Percentiles rank a stretch among this genome's conserved stretches.
phyloP scores from a whole-genome alignment of 2,797 vertebrate genomes.

The Florisuga fusca region DNA sequence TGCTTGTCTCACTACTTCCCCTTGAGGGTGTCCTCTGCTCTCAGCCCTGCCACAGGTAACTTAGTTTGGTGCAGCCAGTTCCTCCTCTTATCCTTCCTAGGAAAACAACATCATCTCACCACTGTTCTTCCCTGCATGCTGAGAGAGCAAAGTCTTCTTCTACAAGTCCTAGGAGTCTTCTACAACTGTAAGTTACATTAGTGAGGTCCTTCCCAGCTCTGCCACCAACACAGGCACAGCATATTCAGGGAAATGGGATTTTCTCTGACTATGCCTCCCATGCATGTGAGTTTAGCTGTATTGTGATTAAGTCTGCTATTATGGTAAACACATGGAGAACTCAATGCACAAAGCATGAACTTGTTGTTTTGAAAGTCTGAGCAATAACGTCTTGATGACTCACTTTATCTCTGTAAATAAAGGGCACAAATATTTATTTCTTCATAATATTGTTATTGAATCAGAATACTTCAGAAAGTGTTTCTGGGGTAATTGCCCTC shows the following conservation, averaged over 20 bases:
- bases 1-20: not conserved
- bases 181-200: not conserved
- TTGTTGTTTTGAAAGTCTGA: slow-evolving; percentile 43
- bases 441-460: not conserved
- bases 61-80: not conserved
- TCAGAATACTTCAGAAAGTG: not conserved
- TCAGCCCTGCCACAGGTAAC: not conserved
- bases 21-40: not conserved
- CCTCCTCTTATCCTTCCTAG: not conserved
- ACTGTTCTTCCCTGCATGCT: not conserved
- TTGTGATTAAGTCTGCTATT: slow-evolving; percentile 32
- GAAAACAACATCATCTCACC: not conserved
- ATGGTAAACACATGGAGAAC: slow-evolving; percentile 22
- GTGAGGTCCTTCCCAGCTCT: not conserved
- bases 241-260: not conserved
- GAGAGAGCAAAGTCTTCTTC: not conserved
- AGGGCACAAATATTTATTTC: not conserved
- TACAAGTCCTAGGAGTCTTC: not conserved
- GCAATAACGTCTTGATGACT: slow-evolving; percentile 42
- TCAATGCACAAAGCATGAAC: slow-evolving; percentile 8
- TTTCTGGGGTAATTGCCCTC: not conserved
- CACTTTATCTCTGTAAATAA: slow-evolving; percentile 32
- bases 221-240: accelerated
- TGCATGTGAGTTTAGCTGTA: not conserved
- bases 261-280: not conserved